Conservation (phyloP, 1,140 invertebrate species). For the Cotesia glomerata region DNA sequence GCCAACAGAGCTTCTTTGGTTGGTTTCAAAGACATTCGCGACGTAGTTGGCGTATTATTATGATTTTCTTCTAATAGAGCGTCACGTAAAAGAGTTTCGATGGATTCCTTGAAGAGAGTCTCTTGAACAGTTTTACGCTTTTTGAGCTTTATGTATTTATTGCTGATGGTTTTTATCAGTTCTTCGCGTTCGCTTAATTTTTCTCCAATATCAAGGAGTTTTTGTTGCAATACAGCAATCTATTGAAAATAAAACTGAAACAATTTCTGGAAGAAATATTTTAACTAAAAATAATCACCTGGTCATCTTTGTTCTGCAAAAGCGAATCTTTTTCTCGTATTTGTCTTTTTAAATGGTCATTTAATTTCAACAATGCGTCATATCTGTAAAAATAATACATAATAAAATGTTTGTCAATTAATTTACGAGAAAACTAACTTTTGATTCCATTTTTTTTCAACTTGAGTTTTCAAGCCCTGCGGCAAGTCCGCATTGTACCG, state of each 20-base stretch:
- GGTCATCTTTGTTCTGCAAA: slow-evolving; percentile 32
- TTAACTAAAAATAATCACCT: slow-evolving; percentile 26
- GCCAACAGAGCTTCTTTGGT: slow-evolving; percentile 33
- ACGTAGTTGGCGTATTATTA: slow-evolving; percentile 8
- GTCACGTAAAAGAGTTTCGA: slow-evolving; percentile 30
- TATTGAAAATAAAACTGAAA: slow-evolving; percentile 11
- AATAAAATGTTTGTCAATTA: neutral
- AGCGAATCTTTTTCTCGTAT: slow-evolving; percentile 21
- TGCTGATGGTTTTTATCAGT: slow-evolving; percentile 34
- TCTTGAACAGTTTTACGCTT: slow-evolving; percentile 38
- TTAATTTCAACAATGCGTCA: slow-evolving; percentile 41
- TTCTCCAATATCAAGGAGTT: slow-evolving; percentile 32
- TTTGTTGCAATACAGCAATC: slow-evolving; percentile 37
- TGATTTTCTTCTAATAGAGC: slow-evolving; percentile 13
- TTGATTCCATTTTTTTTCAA: slow-evolving; percentile 43
- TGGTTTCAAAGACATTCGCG: slow-evolving; percentile 17
- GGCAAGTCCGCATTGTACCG: slow-evolving; percentile 42
- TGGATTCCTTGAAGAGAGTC: slow-evolving; percentile 26
- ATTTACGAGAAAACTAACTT: slow-evolving; percentile 33
- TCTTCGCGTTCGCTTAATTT: slow-evolving; percentile 32
- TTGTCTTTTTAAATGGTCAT: slow-evolving; percentile 36
- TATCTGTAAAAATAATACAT: slow-evolving; percentile 35
- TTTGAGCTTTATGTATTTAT: slow-evolving; percentile 37
- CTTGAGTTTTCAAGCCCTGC: slow-evolving; percentile 36
- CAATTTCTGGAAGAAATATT: neutral